Evolutionary conservation across 2,113 vertebrate genomes (phyloP).

Genomic region (Scomber japonicus): DNA sequence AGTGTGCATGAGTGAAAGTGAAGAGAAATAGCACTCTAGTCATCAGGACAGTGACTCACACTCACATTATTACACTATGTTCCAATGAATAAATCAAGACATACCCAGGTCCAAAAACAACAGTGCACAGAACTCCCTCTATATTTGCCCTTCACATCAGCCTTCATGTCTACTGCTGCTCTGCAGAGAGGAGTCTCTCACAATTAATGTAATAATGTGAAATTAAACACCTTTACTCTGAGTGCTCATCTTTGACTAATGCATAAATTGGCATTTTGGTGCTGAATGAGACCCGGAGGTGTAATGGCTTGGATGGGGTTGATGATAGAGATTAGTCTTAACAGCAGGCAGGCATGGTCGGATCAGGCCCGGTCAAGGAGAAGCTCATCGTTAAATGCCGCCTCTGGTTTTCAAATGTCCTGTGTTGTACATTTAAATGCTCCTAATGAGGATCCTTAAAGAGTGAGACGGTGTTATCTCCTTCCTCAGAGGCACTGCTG

Average conservation of each 20-base stretch:
- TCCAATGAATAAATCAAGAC: slow-evolving; percentile 59
- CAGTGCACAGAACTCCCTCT: slow-evolving; percentile 2
- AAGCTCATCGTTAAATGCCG: slow-evolving; percentile 56
- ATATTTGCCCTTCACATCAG: slow-evolving; percentile 20
- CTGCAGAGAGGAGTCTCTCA: neutral
- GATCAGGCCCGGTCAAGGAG: slow-evolving; percentile 62
- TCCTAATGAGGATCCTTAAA: slow-evolving; percentile 62
- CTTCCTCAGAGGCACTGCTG: slow-evolving; percentile 35
- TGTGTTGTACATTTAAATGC: slow-evolving; percentile 59
- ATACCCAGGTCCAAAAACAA: slow-evolving; percentile 28
- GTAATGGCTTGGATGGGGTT: slow-evolving; percentile 55
- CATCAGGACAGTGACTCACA: slow-evolving; percentile 50
- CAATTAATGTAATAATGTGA: slow-evolving; percentile 58
- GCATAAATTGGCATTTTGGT: slow-evolving; percentile 54
- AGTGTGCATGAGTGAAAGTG: slow-evolving; percentile 1
- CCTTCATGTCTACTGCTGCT: neutral
- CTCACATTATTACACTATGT: slow-evolving; percentile 47
- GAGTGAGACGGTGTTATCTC: slow-evolving; percentile 46
- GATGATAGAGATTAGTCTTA: slow-evolving; percentile 66
- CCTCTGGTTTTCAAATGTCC: slow-evolving; percentile 46
- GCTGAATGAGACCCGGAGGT: slow-evolving; percentile 52
- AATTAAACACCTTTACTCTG: slow-evolving; percentile 59
- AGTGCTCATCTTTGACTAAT: slow-evolving; percentile 58
- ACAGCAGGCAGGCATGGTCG: slow-evolving; percentile 35
- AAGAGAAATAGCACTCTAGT: slow-evolving; percentile 20